Percentiles rank a stretch among this genome's conserved stretches.
phyloP scores from a whole-genome alignment of 2,888 invertebrate genomes.

The Pediacus dermestoides region DNA sequence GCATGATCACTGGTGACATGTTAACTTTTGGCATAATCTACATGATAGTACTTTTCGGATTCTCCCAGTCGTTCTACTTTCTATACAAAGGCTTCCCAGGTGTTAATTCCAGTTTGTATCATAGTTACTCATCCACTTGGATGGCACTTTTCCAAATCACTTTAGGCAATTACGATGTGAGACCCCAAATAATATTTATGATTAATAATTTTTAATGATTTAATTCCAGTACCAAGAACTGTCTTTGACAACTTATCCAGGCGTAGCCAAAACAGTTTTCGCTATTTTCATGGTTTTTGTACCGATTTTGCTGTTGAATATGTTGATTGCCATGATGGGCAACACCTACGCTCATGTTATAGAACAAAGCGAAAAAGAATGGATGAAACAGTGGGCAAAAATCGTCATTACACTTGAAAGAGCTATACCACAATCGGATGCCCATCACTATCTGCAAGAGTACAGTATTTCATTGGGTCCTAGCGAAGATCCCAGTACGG shows the following conservation, averaged over 20 bases:
- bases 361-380: slow-evolving; percentile 97
- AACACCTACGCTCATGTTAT: slow-evolving; percentile 98
- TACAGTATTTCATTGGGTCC: slow-evolving; percentile 92
- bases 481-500: slow-evolving; percentile 75
- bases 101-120: slow-evolving; percentile 75
- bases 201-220: slow-evolving; percentile 14
- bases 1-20: slow-evolving; percentile 99
- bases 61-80: slow-evolving; percentile 94
- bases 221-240: slow-evolving; percentile 84
- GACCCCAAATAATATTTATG: slow-evolving; percentile 30
- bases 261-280: slow-evolving; percentile 93
- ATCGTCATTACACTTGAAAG: slow-evolving; percentile 95
- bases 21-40: slow-evolving; percentile 98
- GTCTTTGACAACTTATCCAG: slow-evolving; percentile 84
- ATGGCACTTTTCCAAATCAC: slow-evolving; percentile 98
- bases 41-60: slow-evolving; percentile 88
- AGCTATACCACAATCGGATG: slow-evolving; percentile 85
- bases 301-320: slow-evolving; percentile 93
- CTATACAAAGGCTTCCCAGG: slow-evolving; percentile 88
- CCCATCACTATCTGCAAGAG: slow-evolving; percentile 87
- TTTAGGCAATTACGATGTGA: slow-evolving; percentile 94
- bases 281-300: slow-evolving; percentile 97
- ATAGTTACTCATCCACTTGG: slow-evolving; percentile 87
- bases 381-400: slow-evolving; percentile 99
- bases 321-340: slow-evolving; percentile 99